Conservation (phyloP, 2,888 invertebrate species). For the Ochlodes sylvanus region DNA sequence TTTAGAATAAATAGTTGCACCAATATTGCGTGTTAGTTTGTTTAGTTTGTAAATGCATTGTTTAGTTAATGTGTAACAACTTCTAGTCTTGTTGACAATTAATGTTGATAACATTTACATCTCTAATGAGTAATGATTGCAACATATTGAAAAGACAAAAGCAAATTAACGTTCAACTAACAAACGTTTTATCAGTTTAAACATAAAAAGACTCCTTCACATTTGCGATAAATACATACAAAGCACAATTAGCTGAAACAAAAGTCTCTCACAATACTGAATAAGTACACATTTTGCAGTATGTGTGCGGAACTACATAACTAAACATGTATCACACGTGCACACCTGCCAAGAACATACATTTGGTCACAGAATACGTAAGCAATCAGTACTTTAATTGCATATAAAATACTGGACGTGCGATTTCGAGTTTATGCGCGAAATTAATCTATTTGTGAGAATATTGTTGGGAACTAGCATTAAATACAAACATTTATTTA, state of each 20-base stretch:
- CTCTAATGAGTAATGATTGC: neutral
- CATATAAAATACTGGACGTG: neutral
- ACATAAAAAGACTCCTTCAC: neutral
- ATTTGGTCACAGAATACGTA: neutral
- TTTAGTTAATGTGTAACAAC: conserved; percentile 15
- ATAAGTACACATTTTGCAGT: neutral
- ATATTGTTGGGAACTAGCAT: too few species aligned
- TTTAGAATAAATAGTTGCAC: conserved; percentile 30
- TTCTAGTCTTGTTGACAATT: neutral
- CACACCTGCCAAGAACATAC: conserved; percentile 20
- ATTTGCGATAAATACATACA: neutral
- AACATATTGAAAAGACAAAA: neutral
- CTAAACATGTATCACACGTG: conserved; percentile 37
- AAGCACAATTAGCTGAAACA: conserved; percentile 11
- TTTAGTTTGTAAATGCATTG: neutral
- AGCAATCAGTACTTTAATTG: neutral
- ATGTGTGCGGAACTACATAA: conserved; percentile 30
- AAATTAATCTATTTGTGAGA: too few species aligned
- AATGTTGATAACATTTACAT: conserved; percentile 1
- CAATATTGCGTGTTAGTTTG: conserved; percentile 10
- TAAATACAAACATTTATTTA: too few species aligned
- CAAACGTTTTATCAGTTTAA: neutral
- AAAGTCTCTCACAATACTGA: conserved; percentile 13
- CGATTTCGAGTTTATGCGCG: neutral
- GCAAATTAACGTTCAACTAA: neutral